Conservation (phyloP, 2,113 vertebrate genomes). For the Natator depressus region DNA sequence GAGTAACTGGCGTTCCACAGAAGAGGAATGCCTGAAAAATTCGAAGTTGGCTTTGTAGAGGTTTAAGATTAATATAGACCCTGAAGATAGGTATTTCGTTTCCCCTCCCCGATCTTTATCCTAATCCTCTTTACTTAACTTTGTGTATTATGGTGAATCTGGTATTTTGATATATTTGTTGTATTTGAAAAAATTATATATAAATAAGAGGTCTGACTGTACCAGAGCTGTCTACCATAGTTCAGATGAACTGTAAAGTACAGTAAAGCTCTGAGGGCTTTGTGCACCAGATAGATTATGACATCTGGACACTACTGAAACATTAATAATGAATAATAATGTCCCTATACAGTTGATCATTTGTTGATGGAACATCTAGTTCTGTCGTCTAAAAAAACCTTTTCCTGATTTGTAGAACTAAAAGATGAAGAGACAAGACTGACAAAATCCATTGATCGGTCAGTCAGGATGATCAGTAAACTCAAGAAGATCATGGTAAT, state of each 20-base stretch:
- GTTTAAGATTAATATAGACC: not conserved
- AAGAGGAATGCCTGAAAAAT: not conserved
- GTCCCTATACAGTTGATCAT: not conserved
- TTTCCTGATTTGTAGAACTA: conserved; percentile 5
- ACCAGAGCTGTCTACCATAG: not conserved
- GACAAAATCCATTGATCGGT: conserved; percentile 5
- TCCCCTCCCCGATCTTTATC: not conserved
- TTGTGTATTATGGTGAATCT: not conserved
- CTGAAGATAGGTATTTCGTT: not conserved
- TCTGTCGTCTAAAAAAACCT: not conserved
- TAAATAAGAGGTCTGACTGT: not conserved
- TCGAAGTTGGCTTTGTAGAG: not conserved
- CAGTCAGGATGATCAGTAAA: not conserved
- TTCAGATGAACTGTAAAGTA: not conserved
- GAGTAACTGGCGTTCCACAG: not conserved
- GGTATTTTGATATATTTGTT: not conserved
- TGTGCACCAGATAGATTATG: not conserved
- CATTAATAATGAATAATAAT: not conserved
- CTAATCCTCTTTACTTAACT: not conserved
- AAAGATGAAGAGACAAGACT: not conserved
- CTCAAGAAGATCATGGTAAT: conserved; percentile 19
- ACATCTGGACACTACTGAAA: not conserved
- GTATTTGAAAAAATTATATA: not conserved
- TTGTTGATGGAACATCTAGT: not conserved
- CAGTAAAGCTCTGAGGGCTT: not conserved